Conservation (phyloP, 2,113 vertebrate genomes). For the Gymnarchus niloticus region DNA sequence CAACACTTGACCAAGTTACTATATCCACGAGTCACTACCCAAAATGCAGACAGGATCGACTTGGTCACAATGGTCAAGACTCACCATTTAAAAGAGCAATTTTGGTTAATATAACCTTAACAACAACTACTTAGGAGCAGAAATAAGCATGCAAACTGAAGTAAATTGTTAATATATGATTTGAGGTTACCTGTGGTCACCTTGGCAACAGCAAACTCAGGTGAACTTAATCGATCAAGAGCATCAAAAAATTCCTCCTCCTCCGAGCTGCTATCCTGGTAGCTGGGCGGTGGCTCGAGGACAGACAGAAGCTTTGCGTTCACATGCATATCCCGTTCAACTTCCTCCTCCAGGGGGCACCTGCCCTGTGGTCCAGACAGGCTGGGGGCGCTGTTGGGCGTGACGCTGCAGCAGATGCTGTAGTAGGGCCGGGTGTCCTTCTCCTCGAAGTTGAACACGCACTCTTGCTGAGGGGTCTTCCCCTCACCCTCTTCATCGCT, state of each 20-base stretch:
- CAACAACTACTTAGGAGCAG: background rate
- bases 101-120: background rate
- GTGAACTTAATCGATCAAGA: conserved; percentile 71
- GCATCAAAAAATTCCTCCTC: conserved; percentile 93
- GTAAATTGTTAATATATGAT: background rate
- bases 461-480: conserved; percentile 38
- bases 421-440: conserved; percentile 65
- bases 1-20: background rate
- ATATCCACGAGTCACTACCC: background rate
- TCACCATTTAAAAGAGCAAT: background rate
- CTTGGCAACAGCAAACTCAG: conserved; percentile 51
- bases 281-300: conserved; percentile 70
- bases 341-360: background rate
- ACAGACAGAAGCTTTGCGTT: conserved; percentile 44
- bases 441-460: conserved; percentile 61
- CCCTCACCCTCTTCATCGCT: conserved; percentile 46
- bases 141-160: background rate
- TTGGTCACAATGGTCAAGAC: background rate
- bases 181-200: conserved; percentile 42
- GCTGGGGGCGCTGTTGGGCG: conserved; percentile 64
- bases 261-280: conserved; percentile 87
- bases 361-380: conserved; percentile 31
- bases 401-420: conserved; percentile 70
- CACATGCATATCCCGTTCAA: background rate
- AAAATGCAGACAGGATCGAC: background rate